Evolutionary conservation across 2,113 vertebrate genomes (phyloP).

Genomic region (Myrmecobius fasciatus): DNA sequence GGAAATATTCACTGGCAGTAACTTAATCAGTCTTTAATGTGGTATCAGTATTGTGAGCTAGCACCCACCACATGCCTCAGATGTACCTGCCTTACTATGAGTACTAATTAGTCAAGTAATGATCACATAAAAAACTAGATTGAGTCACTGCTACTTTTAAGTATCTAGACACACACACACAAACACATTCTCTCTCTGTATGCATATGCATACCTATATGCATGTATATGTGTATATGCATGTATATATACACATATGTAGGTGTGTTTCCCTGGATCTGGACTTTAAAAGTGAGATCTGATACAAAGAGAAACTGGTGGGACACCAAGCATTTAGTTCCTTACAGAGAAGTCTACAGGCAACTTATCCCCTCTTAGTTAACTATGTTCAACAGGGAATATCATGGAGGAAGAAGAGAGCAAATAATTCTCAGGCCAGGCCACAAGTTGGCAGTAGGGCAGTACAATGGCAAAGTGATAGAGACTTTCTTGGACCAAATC

Average conservation of each 20-base stretch:
- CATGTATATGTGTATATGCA: too few species aligned
- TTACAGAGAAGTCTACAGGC: neutral
- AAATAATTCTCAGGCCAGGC: neutral
- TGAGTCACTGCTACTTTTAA: neutral
- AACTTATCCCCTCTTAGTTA: too few species aligned
- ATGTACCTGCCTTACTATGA: neutral
- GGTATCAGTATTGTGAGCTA: neutral
- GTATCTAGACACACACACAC: neutral
- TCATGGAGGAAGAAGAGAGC: too few species aligned
- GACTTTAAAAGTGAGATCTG: neutral
- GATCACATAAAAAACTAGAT: neutral
- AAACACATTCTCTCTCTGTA: neutral
- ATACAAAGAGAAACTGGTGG: neutral
- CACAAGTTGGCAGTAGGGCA: neutral
- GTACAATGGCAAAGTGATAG: neutral
- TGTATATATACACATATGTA: too few species aligned
- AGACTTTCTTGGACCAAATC: neutral
- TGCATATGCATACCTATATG: neutral
- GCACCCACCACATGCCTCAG: neutral
- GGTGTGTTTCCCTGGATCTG: neutral
- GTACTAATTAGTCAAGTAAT: neutral
- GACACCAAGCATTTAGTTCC: neutral
- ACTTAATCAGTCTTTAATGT: neutral
- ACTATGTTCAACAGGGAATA: too few species aligned
- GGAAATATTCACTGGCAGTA: neutral